phyloP scores from a whole-genome alignment of 2,888 invertebrate species.

The Microctonus aethiopoides region DNA sequence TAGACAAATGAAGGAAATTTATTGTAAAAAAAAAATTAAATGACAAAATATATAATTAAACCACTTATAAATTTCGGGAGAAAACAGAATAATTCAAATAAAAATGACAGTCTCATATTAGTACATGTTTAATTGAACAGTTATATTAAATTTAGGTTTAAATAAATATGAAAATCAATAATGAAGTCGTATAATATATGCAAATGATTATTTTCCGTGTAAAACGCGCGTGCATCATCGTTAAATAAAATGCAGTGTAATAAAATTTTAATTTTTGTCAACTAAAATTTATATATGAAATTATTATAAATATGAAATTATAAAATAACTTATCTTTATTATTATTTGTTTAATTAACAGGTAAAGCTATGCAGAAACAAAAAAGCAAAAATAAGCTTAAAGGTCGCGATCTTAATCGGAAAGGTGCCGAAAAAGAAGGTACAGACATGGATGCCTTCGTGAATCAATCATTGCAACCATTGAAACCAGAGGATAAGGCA shows the following conservation, averaged over 20 bases:
- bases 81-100: no score
- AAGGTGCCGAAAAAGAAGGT: constrained; percentile 72
- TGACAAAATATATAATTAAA: neutral
- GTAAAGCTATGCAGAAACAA: constrained; percentile 67
- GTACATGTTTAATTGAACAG: neutral
- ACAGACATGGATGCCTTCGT: constrained; percentile 74
- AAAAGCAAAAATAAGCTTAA: constrained; percentile 69
- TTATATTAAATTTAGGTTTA: neutral
- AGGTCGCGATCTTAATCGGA: constrained; percentile 70
- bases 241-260: neutral
- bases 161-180: neutral
- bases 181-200: neutral
- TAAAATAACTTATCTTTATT: neutral
- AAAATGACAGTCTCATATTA: neutral
- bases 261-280: no score
- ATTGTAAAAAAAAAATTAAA: neutral
- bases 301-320: neutral
- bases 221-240: no score
- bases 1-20: neutral
- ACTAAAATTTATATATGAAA: neutral
- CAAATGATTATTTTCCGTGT: neutral
- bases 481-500: constrained; percentile 39
- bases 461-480: constrained; percentile 48
- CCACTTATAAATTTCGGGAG: no score
- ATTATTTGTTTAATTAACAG: constrained; percentile 43